Evolutionary conservation across 2,888 invertebrate genomes (phyloP), one percentile per base, ranked within the genome.

Genomic region (Nemotelus nigrinus): DNA sequence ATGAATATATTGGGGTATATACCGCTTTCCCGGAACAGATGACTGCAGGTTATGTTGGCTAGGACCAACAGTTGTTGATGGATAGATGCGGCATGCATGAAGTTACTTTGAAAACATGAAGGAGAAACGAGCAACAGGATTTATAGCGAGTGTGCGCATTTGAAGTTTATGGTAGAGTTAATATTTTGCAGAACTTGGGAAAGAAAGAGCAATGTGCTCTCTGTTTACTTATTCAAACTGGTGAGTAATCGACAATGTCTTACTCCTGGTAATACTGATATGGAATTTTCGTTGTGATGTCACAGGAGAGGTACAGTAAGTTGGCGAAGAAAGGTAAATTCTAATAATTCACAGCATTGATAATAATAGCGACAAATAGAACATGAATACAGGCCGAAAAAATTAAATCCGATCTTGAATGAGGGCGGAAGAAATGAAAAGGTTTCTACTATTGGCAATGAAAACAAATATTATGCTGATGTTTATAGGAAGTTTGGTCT

Each of bases 121-220:
- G 65, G 65, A 45, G 65, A 65, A 65, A 10, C n/a, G 25, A 43
- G 65, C 65, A 65, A 65, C 65, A 65, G 65, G 65, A 47, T 47
- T 65, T 65, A 65, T 65, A 47, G 65, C 65, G 47, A 4, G n/a
- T 65, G 4, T 65, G 65, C 65, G 65, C 65, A 39, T 39, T 65
- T 65, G 65, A 6, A 58, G 25, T 10, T 58, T 58, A 58, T 58
- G 1, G 10, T 4, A 45, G 1, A 50, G 1, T 50, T 5, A 8
- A 50, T 5, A 7, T 50, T 50, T 8, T 50, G 50, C 50, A 50
- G 50, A 50, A 50, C 6, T 25, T 25, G 25, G 25, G 25, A 25
- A 25, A 25, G 25, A 25, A 1, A 25, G 25, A 25, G 25, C 1
- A 44, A 45, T n/a, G n/a, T 65, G 4, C 10, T 45, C 65, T 65